A percentile compares a stretch with the other conserved stretches of the same genome.
Conservation (phyloP, 2,113 vertebrate genomes). For the Solenodon paradoxus region DNA sequence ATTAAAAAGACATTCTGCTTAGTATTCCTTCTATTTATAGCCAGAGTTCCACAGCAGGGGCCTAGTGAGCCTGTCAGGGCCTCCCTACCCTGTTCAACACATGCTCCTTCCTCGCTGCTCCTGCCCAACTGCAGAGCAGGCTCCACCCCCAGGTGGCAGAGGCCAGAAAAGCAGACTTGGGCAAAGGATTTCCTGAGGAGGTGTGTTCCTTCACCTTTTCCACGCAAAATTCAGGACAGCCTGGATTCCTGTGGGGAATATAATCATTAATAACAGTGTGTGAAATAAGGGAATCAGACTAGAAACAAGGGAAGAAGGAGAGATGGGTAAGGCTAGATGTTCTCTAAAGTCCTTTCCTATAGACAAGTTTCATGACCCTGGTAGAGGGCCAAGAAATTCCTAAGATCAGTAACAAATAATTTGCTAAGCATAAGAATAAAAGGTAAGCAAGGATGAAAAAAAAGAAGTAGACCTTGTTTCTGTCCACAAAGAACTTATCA, state of each 20-base stretch:
- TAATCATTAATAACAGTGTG: neutral
- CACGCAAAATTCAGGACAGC: neutral
- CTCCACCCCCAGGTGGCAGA: neutral
- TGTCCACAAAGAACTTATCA: neutral
- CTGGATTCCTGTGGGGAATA: neutral
- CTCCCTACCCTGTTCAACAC: constrained; percentile 34
- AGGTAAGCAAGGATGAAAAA: neutral
- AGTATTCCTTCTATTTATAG: constrained; percentile 71
- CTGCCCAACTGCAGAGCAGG: neutral
- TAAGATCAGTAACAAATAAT: neutral
- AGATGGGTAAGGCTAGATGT: neutral
- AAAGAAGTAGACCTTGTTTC: neutral
- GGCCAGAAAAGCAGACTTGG: neutral
- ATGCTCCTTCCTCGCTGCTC: neutral
- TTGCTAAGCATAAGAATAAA: neutral
- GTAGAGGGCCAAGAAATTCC: neutral
- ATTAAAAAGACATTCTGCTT: constrained; percentile 73
- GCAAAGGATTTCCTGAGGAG: neutral
- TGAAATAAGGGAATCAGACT: neutral
- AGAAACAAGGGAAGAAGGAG: neutral
- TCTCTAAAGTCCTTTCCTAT: neutral
- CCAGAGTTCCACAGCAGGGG: constrained; percentile 37
- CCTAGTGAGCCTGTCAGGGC: constrained; percentile 34
- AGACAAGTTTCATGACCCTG: neutral
- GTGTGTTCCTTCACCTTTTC: neutral